Percentiles rank a stretch among this genome's conserved stretches.
Conservation (phyloP, 2,888 invertebrate genomes). For the Cryptocheilus praepositus region DNA sequence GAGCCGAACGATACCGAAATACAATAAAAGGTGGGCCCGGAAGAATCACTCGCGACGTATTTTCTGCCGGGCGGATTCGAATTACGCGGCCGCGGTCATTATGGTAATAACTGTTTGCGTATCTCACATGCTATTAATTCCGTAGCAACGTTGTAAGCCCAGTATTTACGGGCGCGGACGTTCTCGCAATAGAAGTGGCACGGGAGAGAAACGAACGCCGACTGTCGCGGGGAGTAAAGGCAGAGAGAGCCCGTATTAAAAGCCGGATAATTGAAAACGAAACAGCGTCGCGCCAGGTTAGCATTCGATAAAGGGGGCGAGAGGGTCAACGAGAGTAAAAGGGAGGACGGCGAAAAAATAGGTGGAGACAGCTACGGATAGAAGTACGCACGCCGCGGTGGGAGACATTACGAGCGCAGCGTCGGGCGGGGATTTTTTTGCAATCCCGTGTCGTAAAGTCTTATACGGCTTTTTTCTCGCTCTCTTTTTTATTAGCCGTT, state of each 20-base stretch:
- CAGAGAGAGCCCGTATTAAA: slow-evolving; percentile 53
- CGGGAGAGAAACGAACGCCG: not conserved
- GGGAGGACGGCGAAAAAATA: slow-evolving; percentile 2
- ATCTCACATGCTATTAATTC: slow-evolving; percentile 61
- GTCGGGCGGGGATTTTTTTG: slow-evolving; percentile 24
- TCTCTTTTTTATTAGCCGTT: slow-evolving; percentile 12
- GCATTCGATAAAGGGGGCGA: slow-evolving; percentile 29
- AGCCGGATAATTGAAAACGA: slow-evolving; percentile 63
- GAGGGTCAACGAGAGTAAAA: slow-evolving; percentile 6
- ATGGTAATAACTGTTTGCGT: slow-evolving; percentile 62
- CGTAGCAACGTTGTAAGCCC: slow-evolving; percentile 36
- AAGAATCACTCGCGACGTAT: slow-evolving; percentile 26
- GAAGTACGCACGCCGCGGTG: not conserved
- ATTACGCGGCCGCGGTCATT: slow-evolving; percentile 54
- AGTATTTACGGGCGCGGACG: slow-evolving; percentile 40
- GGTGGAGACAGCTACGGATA: not conserved
- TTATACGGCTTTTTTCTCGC: slow-evolving; percentile 39
- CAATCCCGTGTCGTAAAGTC: slow-evolving; percentile 39
- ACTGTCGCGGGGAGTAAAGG: slow-evolving; percentile 30
- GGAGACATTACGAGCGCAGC: not conserved
- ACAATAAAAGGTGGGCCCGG: slow-evolving; percentile 10
- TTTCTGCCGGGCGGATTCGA: slow-evolving; percentile 43
- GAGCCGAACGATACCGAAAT: slow-evolving; percentile 10
- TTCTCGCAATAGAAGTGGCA: slow-evolving; percentile 18
- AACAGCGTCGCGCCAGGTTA: slow-evolving; percentile 42